A percentile compares a stretch with the other conserved stretches of the same genome.
phyloP scores from a whole-genome alignment of 2,888 invertebrate genomes.

The Phyllotreta cruciferae region DNA sequence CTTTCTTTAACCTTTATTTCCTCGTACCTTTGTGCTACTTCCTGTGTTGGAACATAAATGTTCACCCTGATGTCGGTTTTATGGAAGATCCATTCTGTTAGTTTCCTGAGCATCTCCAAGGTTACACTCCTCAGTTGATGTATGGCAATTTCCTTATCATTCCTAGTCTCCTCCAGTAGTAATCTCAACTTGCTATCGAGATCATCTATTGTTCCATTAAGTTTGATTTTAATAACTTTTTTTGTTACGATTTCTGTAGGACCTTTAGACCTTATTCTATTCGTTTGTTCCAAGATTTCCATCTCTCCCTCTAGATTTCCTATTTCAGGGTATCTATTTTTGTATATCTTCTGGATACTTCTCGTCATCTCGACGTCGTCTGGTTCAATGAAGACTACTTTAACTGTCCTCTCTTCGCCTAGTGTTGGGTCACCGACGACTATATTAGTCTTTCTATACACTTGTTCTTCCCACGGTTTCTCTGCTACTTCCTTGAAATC shows the following conservation, averaged over 20 bases:
- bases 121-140: conserved; percentile 1
- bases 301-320: conserved; percentile 9
- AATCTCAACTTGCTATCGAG: background rate
- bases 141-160: background rate
- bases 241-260: background rate
- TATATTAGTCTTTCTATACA: background rate
- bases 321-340: conserved; percentile 29
- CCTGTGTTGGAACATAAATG: too few species aligned
- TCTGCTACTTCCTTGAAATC: background rate
- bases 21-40: background rate
- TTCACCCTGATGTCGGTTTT: too few species aligned
- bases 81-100: too few species aligned
- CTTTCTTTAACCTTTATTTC: background rate
- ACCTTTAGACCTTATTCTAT: conserved; percentile 3
- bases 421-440: conserved; percentile 14
- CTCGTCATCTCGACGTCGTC: conserved; percentile 21
- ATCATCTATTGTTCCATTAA: conserved; percentile 1
- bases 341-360: conserved; percentile 27
- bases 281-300: conserved; percentile 22
- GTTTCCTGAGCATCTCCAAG: too few species aligned
- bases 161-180: background rate
- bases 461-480: background rate
- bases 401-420: conserved; percentile 4
- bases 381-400: conserved; percentile 27
- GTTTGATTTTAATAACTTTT: conserved; percentile 16